Conservation (phyloP, 2,797 vertebrate genomes). For the Microcaecilia unicolor region DNA sequence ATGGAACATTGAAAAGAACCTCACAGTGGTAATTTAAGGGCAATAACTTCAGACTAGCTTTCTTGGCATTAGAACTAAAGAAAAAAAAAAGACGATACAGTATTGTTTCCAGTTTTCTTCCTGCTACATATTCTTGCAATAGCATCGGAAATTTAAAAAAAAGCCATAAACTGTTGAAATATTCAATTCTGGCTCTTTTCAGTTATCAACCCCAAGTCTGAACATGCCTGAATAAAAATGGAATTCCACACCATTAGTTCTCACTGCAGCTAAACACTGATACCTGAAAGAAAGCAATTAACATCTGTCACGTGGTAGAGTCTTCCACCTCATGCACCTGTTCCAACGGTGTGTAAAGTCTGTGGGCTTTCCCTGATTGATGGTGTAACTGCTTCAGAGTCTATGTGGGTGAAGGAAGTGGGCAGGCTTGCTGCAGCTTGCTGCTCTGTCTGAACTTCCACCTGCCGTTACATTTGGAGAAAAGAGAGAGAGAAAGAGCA, state of each 20-base stretch:
- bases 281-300: neutral
- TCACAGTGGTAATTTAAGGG: no score
- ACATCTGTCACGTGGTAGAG: conserved; percentile 1
- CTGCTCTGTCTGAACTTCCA: conserved; percentile 21
- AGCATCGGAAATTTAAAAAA: no score
- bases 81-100: no score
- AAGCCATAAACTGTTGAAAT: no score
- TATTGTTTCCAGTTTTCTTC: no score
- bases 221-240: no score
- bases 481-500: neutral
- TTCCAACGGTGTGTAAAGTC: conserved; percentile 29
- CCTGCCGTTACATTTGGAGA: conserved; percentile 7
- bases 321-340: conserved; percentile 41
- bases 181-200: no score
- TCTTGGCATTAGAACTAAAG: no score
- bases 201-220: no score
- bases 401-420: conserved; percentile 50
- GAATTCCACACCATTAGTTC: neutral
- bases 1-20: no score
- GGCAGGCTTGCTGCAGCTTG: conserved; percentile 26
- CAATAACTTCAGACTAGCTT: no score
- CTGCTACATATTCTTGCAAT: no score
- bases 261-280: neutral
- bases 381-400: conserved; percentile 32
- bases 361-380: conserved; percentile 46